Evolutionary conservation across 2,888 invertebrate genomes (phyloP).

Genomic region (Globia sparganii): DNA sequence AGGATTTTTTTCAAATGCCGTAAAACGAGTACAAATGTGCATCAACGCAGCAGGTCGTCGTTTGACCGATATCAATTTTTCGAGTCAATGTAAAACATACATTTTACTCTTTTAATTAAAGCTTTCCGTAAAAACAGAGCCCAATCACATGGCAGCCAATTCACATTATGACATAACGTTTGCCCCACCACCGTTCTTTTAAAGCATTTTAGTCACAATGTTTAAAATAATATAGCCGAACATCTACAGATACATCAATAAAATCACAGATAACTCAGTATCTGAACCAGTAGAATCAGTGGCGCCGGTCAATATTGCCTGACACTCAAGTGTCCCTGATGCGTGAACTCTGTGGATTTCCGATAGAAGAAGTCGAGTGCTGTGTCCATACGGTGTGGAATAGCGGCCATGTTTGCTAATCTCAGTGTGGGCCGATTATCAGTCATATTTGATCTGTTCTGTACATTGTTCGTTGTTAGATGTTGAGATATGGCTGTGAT

Average conservation of each 20-base stretch:
- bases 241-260: conserved; percentile 10
- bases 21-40: too few relatives aligned
- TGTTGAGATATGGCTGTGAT: conserved; percentile 18
- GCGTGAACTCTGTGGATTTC: conserved; percentile 75
- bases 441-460: conserved; percentile 73
- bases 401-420: conserved; percentile 72
- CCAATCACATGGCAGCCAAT: neutral
- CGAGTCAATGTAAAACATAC: too few relatives aligned
- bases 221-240: neutral
- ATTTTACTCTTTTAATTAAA: too few relatives aligned
- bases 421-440: conserved; percentile 73
- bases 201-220: neutral
- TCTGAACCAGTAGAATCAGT: conserved; percentile 38
- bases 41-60: too few relatives aligned
- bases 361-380: conserved; percentile 82
- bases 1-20: too few relatives aligned
- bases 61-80: too few relatives aligned
- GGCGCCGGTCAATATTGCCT: conserved; percentile 63
- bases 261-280: conserved; percentile 25
- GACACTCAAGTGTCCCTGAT: conserved; percentile 66
- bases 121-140: too few relatives aligned
- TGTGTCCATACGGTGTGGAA: conserved; percentile 75
- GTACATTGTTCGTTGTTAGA: conserved; percentile 38
- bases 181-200: neutral
- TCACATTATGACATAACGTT: neutral